These are phyloP conservation scores for Pseudomyrmex gracilis DNA, from an alignment of 1,140 invertebrate genomes.

Conservation along the genomic window DNA sequence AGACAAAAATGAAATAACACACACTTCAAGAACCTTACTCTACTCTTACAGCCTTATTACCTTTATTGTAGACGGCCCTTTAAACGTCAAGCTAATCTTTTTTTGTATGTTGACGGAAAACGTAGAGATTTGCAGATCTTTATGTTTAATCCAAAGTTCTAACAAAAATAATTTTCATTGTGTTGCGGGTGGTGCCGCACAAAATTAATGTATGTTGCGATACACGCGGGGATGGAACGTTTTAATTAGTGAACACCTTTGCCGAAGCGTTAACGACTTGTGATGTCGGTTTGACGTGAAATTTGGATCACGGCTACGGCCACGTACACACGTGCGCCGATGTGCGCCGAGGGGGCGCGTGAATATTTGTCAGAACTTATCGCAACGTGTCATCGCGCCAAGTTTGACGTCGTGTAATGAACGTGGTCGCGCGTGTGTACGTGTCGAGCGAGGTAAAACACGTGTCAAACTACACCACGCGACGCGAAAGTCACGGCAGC, in stretches of 20 bases:
- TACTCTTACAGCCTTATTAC: too few relatives aligned
- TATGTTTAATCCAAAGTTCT: conserved; percentile 10
- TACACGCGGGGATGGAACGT: conserved; percentile 39
- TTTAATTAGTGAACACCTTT: conserved; percentile 60
- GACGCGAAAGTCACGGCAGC: conserved; percentile 42
- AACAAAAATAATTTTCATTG: conserved; percentile 46
- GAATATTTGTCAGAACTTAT: conserved; percentile 76
- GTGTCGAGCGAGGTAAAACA: conserved; percentile 49
- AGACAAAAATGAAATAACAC: too few relatives aligned
- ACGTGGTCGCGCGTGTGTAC: conserved; percentile 41
- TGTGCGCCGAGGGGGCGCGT: conserved; percentile 44
- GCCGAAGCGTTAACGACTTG: conserved; percentile 62
- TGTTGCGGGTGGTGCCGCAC: conserved; percentile 29
- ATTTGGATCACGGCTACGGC: conserved; percentile 55
- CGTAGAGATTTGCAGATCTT: conserved; percentile 13
- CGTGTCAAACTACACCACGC: conserved; percentile 52
- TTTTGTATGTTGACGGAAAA: background rate
- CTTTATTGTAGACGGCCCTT: too few relatives aligned
- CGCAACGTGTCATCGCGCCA: conserved; percentile 72
- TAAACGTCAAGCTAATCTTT: conserved; percentile 11
- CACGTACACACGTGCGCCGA: conserved; percentile 12
- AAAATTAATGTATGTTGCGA: conserved; percentile 48
- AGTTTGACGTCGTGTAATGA: conserved; percentile 68
- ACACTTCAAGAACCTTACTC: too few relatives aligned
- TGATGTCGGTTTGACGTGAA: conserved; percentile 50